A percentile compares a stretch with the other conserved stretches of the same genome.
These are phyloP conservation scores for Helostoma temminkii DNA, from an alignment of 2,797 vertebrate genomes.

Conservation along the genomic window DNA sequence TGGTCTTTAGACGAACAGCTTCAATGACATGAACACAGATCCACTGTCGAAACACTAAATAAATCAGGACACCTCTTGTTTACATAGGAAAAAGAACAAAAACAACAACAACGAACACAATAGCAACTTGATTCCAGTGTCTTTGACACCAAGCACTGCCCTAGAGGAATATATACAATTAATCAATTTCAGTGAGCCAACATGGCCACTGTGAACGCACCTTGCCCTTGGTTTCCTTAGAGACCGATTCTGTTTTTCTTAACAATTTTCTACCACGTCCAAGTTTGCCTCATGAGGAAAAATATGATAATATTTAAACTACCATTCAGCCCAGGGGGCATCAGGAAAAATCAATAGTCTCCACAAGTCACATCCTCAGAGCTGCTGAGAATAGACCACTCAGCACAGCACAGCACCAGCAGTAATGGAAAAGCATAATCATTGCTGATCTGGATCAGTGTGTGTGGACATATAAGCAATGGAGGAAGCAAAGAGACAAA, in stretches of 20 bases:
- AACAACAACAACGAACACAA: background rate
- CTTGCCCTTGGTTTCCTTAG: constrained; percentile 29
- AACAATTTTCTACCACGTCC: constrained; percentile 40
- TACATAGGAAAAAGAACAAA: constrained; percentile 1
- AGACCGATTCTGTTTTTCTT: constrained; percentile 53
- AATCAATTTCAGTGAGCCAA: constrained; percentile 37
- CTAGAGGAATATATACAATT: constrained; percentile 32
- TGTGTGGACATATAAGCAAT: constrained; percentile 38
- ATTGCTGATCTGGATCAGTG: constrained; percentile 42
- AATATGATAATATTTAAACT: constrained; percentile 72
- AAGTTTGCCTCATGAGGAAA: constrained; percentile 54
- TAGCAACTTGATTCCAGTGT: background rate
- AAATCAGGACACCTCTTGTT: constrained; percentile 20
- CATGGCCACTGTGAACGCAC: constrained; percentile 44
- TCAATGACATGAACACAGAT: constrained; percentile 22
- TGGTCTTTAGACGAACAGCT: constrained; percentile 33
- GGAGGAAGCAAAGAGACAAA: constrained; percentile 8
- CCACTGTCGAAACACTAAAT: constrained; percentile 27
- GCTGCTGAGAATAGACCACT: constrained; percentile 51
- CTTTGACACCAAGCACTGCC: constrained; percentile 6
- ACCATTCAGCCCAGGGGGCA: constrained; percentile 39
- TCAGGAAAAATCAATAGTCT: constrained; percentile 71
- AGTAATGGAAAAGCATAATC: constrained; percentile 45
- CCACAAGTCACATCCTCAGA: constrained; percentile 55
- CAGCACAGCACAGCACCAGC: constrained; percentile 43